These are phyloP conservation scores for Osedax frankpressi DNA, from an alignment of 2,888 invertebrate genomes.

Conservation along the genomic window DNA sequence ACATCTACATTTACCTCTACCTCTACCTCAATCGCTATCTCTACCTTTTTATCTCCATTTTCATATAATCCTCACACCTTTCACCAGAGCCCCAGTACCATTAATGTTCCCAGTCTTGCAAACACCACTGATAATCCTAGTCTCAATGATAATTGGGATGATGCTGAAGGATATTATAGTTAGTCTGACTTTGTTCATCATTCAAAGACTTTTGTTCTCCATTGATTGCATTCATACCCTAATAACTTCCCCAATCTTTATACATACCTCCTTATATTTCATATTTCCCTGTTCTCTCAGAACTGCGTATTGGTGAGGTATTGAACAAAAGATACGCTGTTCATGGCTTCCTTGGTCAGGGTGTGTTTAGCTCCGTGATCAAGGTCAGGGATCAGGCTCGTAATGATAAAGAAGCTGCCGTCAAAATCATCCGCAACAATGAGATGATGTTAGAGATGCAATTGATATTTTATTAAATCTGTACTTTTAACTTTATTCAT, in stretches of 20 bases:
- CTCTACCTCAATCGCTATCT: background rate
- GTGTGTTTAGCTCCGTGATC: slow-evolving; percentile 93
- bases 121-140: slow-evolving; percentile 65
- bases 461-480: background rate
- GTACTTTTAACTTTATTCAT: background rate
- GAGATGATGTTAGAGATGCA: slow-evolving; percentile 88
- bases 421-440: slow-evolving; percentile 96
- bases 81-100: slow-evolving; percentile 36
- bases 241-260: background rate
- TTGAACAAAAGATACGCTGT: slow-evolving; percentile 80
- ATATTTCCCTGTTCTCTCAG: slow-evolving; percentile 33
- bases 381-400: slow-evolving; percentile 79
- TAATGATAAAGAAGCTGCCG: slow-evolving; percentile 77
- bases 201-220: too few species aligned
- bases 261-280: background rate
- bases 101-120: slow-evolving; percentile 22
- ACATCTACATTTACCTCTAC: background rate
- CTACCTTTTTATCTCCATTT: too few species aligned
- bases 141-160: slow-evolving; percentile 97
- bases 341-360: slow-evolving; percentile 94
- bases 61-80: too few species aligned
- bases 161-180: slow-evolving; percentile 95
- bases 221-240: too few species aligned
- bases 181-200: slow-evolving; percentile 35
- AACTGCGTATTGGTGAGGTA: slow-evolving; percentile 81